Conservation (phyloP, 2,113 vertebrate genomes). For the Corvus cornix region DNA sequence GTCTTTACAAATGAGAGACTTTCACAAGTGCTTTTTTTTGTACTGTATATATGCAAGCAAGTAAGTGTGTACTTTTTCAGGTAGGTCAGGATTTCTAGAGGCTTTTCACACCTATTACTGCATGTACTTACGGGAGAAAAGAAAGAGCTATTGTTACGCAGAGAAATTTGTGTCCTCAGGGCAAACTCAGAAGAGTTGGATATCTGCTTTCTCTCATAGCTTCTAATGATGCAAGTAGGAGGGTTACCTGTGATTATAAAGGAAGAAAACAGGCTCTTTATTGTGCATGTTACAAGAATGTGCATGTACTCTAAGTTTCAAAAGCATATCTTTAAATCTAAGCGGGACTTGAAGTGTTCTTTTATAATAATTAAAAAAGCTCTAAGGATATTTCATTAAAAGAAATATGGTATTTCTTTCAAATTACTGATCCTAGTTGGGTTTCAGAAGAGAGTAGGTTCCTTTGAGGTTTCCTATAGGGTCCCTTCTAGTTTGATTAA, state of each 20-base stretch:
- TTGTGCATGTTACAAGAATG: neutral
- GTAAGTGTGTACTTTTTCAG: neutral
- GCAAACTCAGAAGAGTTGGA: neutral
- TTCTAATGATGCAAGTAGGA: neutral
- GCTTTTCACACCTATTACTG: neutral
- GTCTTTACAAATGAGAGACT: neutral
- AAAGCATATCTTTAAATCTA: neutral
- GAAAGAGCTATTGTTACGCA: neutral
- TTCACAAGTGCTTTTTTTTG: neutral
- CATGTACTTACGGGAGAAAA: neutral
- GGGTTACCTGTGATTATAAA: neutral
- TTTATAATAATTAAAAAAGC: neutral
- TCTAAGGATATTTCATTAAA: neutral
- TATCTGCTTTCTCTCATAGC: neutral
- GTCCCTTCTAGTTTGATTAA: neutral
- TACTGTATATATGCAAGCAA: neutral
- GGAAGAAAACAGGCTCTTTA: neutral
- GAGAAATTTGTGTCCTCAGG: constrained; percentile 1
- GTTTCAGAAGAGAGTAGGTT: neutral
- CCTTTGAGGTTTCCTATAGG: neutral
- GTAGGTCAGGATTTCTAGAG: neutral
- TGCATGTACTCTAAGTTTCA: neutral
- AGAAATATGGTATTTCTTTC: neutral
- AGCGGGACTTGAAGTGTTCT: neutral
- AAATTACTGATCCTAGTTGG: neutral